Base-by-base conservation (phyloP, 2,797 vertebrate genomes). In the Hydrolagus colliei region DNA sequence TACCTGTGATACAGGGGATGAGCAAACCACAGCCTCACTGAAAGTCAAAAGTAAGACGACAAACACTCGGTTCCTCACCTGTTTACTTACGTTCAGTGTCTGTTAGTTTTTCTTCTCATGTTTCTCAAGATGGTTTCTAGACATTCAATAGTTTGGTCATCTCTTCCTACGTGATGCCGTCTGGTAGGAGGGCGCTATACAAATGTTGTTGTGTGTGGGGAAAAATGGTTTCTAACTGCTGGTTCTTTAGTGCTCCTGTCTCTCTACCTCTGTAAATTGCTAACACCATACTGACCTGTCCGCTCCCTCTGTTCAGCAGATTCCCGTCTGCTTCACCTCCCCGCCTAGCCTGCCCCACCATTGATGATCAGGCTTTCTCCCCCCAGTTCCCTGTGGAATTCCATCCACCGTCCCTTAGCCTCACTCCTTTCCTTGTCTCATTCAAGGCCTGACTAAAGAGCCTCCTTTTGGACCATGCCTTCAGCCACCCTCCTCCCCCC, bases 1-100 rank as follows among this genome's bases (percentile, higher is more conserved):
- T 32, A 59, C 0, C 1, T 93, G 93, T 0, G 89, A 89, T 22
- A 89, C 90, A 0, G 90, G 89, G 35, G 90, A 93, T 82, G 90
- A 91, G 76, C 87, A 92, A 71, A 91, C 87, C 18, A 88, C 84
- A 0, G 89, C 91, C 0, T 12, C 73, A 3, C 86, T 93, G 65
- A 67, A 14, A 0, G 87, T 93, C 59, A 91, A 90, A 89, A 92
- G 93, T 93, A 80, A 14, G 76, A 22, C 59, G 2, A 62, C n/a
- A 80, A 22, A 63, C 12, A 32, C 65, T 27, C 27, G 1, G 41
- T 52, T 52, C 41, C 2, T 52, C 41, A 52, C 41, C 41, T 80
- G 18, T 32, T 80, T 35, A 74, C 27, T 14, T 12, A 12, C 41
- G 35, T 35, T 75, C 73, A 75, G 13, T 41, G 1, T 32, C 27